Base-by-base conservation (phyloP, 2,888 invertebrate genomes). In the Synanthedon formicaeformis region DNA sequence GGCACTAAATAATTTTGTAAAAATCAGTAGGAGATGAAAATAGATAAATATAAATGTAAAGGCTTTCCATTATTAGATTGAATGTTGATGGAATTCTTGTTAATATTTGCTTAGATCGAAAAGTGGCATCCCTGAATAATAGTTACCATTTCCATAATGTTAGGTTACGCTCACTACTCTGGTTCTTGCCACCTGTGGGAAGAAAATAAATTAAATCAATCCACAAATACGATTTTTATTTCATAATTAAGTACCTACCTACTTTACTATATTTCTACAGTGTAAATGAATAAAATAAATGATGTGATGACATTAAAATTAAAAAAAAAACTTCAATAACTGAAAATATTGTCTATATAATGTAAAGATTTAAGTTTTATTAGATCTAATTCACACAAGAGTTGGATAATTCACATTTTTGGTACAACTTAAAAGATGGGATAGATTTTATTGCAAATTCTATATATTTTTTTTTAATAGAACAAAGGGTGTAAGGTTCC, bases 91-190 rank as follows among this genome's bases (percentile, higher is more conserved):
- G 18, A 49, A 49, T 40, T 50, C 40, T 40, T 18, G 16, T 49
- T 49, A 13, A 49, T 49, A 23, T 49, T 50, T 61, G 60, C 66
- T 66, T 72, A 77, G 74, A 74, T 14, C n/a, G 18, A 49, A 12
- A 16, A 72, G 78, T 81, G 77, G 67, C 40, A 75, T 85, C 86
- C 86, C 86, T 84, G 82, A 78, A 73, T 3, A 82, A 83, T 84
- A 87, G 86, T 87, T 87, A 87, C 86, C 86, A 87, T 83, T 81
- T 81, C 80, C 75, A 75, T 81, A 73, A 65, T 67, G 73, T 83
- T 84, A 84, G 78, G 74, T 77, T 78, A 71, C 80, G 78, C 83
- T 84, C 76, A 73, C 85, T 86, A 78, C 86, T 83, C 83, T 84
- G 85, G 84, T 76, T 70, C 78, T 84, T 81, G 83, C 81, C 82